These are phyloP conservation scores for Geococcyx californianus DNA, from an alignment of 2,113 vertebrate genomes.

Conservation along the genomic window DNA sequence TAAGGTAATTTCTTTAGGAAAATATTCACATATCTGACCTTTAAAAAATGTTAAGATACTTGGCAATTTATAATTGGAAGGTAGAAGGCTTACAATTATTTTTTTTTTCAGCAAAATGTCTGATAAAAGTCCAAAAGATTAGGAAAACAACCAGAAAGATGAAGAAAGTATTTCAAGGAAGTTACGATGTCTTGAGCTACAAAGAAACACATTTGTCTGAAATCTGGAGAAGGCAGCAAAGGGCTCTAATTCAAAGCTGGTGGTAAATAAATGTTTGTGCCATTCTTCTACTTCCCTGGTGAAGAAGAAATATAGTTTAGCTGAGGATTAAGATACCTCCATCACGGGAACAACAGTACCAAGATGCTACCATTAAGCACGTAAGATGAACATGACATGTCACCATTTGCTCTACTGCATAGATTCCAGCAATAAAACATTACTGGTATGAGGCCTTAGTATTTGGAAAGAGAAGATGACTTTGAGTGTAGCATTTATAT, in stretches of 20 bases:
- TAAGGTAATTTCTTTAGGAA: not conserved
- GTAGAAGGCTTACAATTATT: not conserved
- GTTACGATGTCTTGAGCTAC: not conserved
- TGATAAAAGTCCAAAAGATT: not conserved
- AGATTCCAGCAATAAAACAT: not conserved
- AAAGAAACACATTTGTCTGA: not conserved
- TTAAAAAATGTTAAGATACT: not conserved
- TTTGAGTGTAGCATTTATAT: not conserved
- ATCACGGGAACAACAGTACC: not conserved
- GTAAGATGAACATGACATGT: not conserved
- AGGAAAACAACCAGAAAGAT: not conserved
- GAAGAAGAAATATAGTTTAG: not conserved
- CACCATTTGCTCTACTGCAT: not conserved
- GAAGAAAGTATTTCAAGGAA: not conserved
- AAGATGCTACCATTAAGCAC: not conserved
- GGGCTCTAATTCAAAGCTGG: not conserved
- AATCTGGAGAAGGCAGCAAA: not conserved
- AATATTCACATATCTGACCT: not conserved
- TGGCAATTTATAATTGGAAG: not conserved
- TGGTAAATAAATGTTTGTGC: not conserved
- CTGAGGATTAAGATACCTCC: not conserved
- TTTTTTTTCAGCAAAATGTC: not conserved
- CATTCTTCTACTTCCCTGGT: not conserved
- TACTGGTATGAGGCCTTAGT: not conserved
- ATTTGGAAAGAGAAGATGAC: not conserved